Base-by-base conservation (phyloP, 1,140 invertebrate genomes). In the Eupeodes corollae region DNA sequence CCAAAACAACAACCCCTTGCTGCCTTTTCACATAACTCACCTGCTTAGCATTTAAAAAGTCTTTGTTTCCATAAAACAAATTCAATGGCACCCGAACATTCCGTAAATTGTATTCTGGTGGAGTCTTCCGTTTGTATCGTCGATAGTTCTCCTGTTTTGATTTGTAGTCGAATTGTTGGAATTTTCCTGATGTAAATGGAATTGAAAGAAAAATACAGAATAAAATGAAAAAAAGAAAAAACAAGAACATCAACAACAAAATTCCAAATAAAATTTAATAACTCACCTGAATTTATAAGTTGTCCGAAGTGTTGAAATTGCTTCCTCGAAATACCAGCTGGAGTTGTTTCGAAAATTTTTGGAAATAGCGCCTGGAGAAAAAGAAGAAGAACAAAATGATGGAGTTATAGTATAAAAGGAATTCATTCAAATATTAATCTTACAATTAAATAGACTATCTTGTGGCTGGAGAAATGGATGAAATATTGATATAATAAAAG, bases 241-340 rank as follows among this genome's bases (percentile, higher is more conserved):
- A 26, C 8, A 26, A 8, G 21, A 26, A 26, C 21, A 26, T 26
- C 3, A 26, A 26, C 3, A 5, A 26, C 21, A 26, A 26, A 26
- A 26, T 26, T 26, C 21, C 21, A 26, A 26, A 26, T 26, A 26
- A 26, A 26, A 26, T 26, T 26, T 19, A 31, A 40, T 18, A 31
- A 19, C 49, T 63, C 59, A 62, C 61, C 63, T 39, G 56, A 59
- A 49, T 56, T 57, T 50, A 61, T 64, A 47, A 64, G 54, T 51
- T 65, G 61, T 8, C 58, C 55, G 30, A 59, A 65, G 37, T 65
- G 62, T 48, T 56, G 50, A 6, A 65, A 50, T 40, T 65, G 62
- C 31, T 57, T 54, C 37, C 56, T 57, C 14, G 59, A 64, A 34
- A 64, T 58, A 34, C 59, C 59, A 41, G 61, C 61, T 19, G 61